Conservation (phyloP, 2,113 vertebrate genomes). For the Channa maculata region DNA sequence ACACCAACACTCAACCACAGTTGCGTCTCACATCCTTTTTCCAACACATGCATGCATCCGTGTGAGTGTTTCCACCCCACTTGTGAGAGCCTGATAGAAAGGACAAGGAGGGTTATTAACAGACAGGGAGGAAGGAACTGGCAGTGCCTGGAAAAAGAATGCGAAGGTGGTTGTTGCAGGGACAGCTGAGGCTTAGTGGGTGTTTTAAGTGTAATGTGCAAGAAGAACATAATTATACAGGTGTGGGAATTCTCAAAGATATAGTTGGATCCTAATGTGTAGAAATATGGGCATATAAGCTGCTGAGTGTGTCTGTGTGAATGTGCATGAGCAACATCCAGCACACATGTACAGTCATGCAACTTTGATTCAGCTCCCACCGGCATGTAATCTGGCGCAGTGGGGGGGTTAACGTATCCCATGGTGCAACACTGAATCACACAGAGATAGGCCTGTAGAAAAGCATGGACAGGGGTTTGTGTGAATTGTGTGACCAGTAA, state of each 20-base stretch:
- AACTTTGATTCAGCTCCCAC: constrained; percentile 67
- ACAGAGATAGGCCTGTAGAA: constrained; percentile 17
- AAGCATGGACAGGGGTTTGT: constrained; percentile 19
- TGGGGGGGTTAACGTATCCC: constrained; percentile 54
- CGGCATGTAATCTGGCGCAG: constrained; percentile 56
- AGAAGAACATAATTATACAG: constrained; percentile 71
- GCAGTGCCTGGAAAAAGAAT: constrained; percentile 68
- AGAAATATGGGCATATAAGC: constrained; percentile 43
- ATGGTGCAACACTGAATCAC: constrained; percentile 62
- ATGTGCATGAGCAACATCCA: constrained; percentile 15
- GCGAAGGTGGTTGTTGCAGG: constrained; percentile 64
- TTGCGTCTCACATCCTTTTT: constrained; percentile 70
- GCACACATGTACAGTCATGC: constrained; percentile 26
- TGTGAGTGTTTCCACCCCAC: constrained; percentile 52
- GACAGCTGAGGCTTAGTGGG: constrained; percentile 74
- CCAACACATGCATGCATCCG: constrained; percentile 44
- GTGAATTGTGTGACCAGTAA: constrained; percentile 13
- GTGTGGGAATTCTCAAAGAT: constrained; percentile 60
- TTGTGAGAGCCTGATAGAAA: constrained; percentile 51
- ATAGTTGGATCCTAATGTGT: constrained; percentile 49
- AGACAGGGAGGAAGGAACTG: constrained; percentile 67
- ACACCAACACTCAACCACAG: constrained; percentile 53
- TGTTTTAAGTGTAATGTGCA: constrained; percentile 66
- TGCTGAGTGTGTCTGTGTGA: background rate
- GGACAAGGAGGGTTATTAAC: constrained; percentile 65